Base-by-base conservation (phyloP, 2,888 invertebrate genomes). In the Apamea epomidion region DNA sequence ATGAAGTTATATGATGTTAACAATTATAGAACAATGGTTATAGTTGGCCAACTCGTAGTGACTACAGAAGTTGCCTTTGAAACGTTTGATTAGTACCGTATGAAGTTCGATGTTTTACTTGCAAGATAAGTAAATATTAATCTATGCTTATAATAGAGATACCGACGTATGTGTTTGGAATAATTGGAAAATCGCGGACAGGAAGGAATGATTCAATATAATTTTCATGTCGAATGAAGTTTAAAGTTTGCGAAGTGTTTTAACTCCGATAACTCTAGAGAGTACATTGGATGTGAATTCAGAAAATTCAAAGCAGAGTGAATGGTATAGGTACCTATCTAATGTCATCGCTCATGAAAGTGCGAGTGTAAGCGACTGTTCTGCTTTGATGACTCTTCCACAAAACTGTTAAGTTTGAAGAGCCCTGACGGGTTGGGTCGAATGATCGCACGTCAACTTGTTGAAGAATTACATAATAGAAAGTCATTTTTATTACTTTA, bases 321-420 rank as follows among this genome's bases (percentile, higher is more conserved):
- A 48, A 48, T n/a, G 18, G 60, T 60, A 70, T 69, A n/a, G n/a
- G n/a, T n/a, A n/a, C n/a, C n/a, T n/a, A 70, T 69, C 25, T 70
- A 80, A 29, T 10, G 1, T 58, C 2, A 18, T 18, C 48, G n/a
- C 25, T 58, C 18, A 14, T 25, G 37, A 80, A 87, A 87, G 84
- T 87, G 84, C 76, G 88, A 88, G 87, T 88, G 87, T 86, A 78
- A 82, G 83, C 83, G 87, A 85, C 82, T 85, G 77, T 80, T 87
- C 80, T 84, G 79, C 81, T 80, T 90, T 83, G 80, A 91, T 88
- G 86, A 84, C 86, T 82, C 90, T 92, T 77, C 78, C 89, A 84
- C 82, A 84, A 91, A 91, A 92, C 90, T 89, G 87, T 83, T 84
- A 82, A 91, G 88, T 88, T 91, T 90, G 83, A 80, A 89, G 90